phyloP scores from a whole-genome alignment of 2,797 vertebrate genomes.

The Premnoplex brunnescens region DNA sequence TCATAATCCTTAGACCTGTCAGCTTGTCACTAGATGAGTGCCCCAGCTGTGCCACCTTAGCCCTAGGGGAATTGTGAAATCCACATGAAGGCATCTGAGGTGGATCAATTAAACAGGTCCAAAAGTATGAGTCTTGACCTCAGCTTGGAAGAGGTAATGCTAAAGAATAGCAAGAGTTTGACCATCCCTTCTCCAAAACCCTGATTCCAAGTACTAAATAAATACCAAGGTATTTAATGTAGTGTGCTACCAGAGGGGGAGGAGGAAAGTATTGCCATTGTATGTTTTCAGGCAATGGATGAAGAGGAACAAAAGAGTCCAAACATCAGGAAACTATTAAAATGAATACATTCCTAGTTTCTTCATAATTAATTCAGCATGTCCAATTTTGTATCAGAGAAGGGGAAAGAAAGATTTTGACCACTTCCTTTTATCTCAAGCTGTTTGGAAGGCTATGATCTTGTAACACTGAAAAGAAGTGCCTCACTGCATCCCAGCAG shows the following conservation, averaged over 20 bases:
- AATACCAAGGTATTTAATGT: neutral
- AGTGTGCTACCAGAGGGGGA: neutral
- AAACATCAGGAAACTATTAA: conserved; percentile 66
- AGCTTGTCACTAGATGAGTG: neutral
- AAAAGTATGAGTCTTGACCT: neutral
- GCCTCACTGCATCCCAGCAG: conserved; percentile 6
- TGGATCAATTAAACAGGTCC: neutral
- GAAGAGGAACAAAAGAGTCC: conserved; percentile 34
- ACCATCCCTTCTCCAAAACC: neutral
- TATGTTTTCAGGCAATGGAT: conserved; percentile 12
- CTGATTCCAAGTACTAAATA: neutral
- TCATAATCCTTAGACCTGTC: neutral
- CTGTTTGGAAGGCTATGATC: conserved; percentile 40
- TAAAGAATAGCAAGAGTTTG: neutral
- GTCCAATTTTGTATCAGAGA: conserved; percentile 64
- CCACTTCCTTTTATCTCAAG: conserved; percentile 63
- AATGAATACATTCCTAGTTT: conserved; percentile 61
- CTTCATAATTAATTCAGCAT: conserved; percentile 65
- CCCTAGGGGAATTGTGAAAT: neutral
- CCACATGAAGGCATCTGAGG: neutral
- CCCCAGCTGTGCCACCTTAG: neutral
- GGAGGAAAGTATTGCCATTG: neutral
- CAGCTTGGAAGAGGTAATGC: neutral
- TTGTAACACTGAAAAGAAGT: conserved; percentile 22
- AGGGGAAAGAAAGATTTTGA: conserved; percentile 54